These are phyloP conservation scores for Oxycera nigricornis DNA, from an alignment of 2,888 invertebrate species.

Conservation along the genomic window DNA sequence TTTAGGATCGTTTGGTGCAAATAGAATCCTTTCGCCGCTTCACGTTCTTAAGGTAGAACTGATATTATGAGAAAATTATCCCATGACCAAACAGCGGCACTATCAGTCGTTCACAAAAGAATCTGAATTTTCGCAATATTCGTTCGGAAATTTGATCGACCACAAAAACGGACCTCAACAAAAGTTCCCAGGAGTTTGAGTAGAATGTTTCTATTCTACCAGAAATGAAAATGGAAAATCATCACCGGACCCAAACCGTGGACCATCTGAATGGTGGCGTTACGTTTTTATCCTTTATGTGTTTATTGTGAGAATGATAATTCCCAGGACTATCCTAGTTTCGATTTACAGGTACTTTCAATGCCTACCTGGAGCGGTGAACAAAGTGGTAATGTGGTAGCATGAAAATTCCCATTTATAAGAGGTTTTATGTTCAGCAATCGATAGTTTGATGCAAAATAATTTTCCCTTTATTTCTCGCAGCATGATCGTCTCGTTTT, in stretches of 20 bases:
- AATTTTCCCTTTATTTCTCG: constrained; percentile 11
- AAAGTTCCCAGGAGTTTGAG: background rate
- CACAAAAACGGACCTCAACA: constrained; percentile 20
- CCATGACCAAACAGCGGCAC: constrained; percentile 28
- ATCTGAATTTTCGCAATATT: constrained; percentile 30
- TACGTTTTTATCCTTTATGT: constrained; percentile 31
- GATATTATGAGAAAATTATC: constrained; percentile 30
- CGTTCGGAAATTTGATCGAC: constrained; percentile 21
- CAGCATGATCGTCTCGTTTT: constrained; percentile 20
- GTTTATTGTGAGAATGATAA: constrained; percentile 3
- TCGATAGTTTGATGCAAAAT: constrained; percentile 33
- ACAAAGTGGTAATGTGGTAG: constrained; percentile 24
- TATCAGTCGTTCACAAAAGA: background rate
- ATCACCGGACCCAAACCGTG: constrained; percentile 4
- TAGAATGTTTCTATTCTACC: background rate
- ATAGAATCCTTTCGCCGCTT: background rate
- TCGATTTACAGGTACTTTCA: constrained; percentile 34
- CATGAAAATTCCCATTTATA: constrained; percentile 32
- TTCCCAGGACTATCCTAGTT: constrained; percentile 34
- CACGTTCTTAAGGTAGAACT: background rate
- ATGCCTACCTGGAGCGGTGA: background rate
- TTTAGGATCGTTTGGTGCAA: background rate
- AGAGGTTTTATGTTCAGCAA: constrained; percentile 3
- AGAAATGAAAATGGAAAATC: constrained; percentile 17
- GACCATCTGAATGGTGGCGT: constrained; percentile 29